Evolutionary conservation across 2,888 invertebrate genomes (phyloP), one percentile per base, ranked within the genome.

Genomic region (Tortricodes alternella): DNA sequence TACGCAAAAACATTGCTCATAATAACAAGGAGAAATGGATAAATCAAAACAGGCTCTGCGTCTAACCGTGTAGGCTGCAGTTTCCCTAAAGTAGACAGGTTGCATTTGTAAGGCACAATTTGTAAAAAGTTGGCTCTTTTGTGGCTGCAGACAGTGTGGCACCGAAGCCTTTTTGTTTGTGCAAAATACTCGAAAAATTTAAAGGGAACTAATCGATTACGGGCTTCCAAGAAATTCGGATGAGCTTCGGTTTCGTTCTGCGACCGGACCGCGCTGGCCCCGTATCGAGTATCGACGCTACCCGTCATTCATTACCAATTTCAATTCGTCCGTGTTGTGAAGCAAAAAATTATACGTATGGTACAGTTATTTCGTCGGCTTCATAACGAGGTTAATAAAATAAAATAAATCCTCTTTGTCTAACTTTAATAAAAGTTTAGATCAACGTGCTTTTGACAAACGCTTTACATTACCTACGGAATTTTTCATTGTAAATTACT

Each of bases 101-200:
- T 83, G 85, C 84, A 82, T 83, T 83, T 83, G 76, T 84, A 86
- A 83, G 85, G 86, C 81, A 76, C 75, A 75, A 75, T 80, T 78
- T 76, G 65, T 80, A 71, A 85, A 87, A 85, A 80, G 70, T 61
- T 71, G 64, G 78, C 76, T 71, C 83, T 85, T 83, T 89, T 85
- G 85, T 85, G 82, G 80, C 74, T 77, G 76, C 87, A 89, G 89
- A 89, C 89, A 78, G 85, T 83, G 80, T 86, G 90, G 89, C 87
- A 80, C 87, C 87, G 76, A 76, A 78, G 70, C 76, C 76, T 82
- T 83, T 85, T 87, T 88, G 83, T 83, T 79, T 75, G 76, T 74
- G 72, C 78, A 69, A 80, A 80, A 82, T 78, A 76, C 73, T 76
- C 67, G 61, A 73, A 69, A 74, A 73, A 67, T 70, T 74, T 70